phyloP scores from a whole-genome alignment of 2,113 vertebrate species.

The Platichthys flesus region DNA sequence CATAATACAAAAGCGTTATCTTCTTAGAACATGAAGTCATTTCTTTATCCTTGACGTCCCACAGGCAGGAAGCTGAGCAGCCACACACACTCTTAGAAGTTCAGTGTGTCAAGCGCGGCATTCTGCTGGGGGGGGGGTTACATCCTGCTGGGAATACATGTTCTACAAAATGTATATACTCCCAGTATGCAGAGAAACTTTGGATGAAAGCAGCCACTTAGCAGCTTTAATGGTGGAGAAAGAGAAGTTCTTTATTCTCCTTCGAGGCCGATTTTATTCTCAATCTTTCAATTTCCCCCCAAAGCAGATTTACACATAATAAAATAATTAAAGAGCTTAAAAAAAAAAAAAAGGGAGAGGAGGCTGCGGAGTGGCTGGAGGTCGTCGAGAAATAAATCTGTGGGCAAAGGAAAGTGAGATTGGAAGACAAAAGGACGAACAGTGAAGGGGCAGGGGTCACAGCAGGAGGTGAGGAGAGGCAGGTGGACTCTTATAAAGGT shows the following conservation, averaged over 20 bases:
- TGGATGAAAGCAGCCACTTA: constrained; percentile 23
- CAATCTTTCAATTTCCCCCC: constrained; percentile 20
- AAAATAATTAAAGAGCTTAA: constrained; percentile 1
- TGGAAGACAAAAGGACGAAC: constrained; percentile 22
- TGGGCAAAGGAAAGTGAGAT: constrained; percentile 8
- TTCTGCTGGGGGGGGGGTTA: not conserved
- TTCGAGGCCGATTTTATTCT: not conserved
- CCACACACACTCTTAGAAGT: not conserved
- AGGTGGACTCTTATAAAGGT: constrained; percentile 61
- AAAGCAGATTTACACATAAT: constrained; percentile 1
- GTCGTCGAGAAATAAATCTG: not conserved
- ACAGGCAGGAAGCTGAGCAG: not conserved
- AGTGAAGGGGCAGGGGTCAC: not conserved
- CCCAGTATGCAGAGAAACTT: constrained; percentile 10
- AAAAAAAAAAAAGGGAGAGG: not conserved
- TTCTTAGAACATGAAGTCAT: not conserved
- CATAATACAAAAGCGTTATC: not conserved
- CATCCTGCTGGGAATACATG: constrained; percentile 31
- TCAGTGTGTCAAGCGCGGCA: not conserved
- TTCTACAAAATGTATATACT: constrained; percentile 5
- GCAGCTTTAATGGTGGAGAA: not conserved
- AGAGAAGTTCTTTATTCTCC: not conserved
- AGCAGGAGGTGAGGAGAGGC: constrained; percentile 29
- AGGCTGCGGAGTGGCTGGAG: not conserved
- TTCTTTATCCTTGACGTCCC: not conserved